Evolutionary conservation across 2,113 vertebrate genomes (phyloP).

Genomic region (Ctenodactylus gundi): DNA sequence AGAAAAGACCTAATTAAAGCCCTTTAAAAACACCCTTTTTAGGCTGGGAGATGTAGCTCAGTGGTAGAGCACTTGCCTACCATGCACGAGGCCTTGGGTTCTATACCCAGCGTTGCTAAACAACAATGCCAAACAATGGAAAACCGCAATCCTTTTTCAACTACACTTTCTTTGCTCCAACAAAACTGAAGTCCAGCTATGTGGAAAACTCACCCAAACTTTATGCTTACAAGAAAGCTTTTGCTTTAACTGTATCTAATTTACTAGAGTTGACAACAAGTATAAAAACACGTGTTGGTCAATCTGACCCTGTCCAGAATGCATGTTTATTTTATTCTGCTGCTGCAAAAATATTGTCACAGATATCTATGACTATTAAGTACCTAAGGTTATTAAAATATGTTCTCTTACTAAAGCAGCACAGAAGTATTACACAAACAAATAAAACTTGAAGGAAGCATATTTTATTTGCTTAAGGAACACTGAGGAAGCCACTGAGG

Average conservation of each 20-base stretch:
- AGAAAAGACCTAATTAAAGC: background rate
- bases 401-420: slow-evolving; percentile 18
- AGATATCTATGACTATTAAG: slow-evolving; percentile 46
- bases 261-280: slow-evolving; percentile 46
- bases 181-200: slow-evolving; percentile 1
- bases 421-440: slow-evolving; percentile 51
- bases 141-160: background rate
- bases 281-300: slow-evolving; percentile 37
- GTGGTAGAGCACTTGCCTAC: background rate
- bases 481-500: slow-evolving; percentile 26
- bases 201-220: slow-evolving; percentile 9
- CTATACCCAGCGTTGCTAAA: background rate
- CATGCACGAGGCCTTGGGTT: background rate
- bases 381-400: slow-evolving; percentile 57
- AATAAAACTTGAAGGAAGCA: slow-evolving; percentile 35
- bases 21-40: background rate
- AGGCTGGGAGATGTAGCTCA: background rate
- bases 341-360: slow-evolving; percentile 43
- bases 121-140: background rate
- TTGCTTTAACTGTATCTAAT: slow-evolving; percentile 47
- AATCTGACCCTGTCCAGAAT: slow-evolving; percentile 46
- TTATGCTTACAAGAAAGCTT: slow-evolving; percentile 19
- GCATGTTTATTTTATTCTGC: slow-evolving; percentile 54
- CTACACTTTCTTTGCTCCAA: background rate
- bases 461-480: slow-evolving; percentile 65